phyloP scores from a whole-genome alignment of 2,797 vertebrate genomes.

The Chromobotia macracanthus region DNA sequence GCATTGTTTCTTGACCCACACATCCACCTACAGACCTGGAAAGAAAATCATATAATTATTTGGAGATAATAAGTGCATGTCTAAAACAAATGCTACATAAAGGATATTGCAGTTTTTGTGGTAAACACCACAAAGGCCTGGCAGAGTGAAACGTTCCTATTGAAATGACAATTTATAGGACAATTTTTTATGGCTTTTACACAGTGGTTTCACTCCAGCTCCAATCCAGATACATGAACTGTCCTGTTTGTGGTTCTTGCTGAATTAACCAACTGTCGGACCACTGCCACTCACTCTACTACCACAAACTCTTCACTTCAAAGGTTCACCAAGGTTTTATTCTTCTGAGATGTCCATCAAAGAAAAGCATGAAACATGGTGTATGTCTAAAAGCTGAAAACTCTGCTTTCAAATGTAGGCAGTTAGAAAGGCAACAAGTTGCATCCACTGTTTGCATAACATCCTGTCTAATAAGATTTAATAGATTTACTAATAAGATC shows the following conservation, averaged over 20 bases:
- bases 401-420: neutral
- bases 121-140: neutral
- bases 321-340: slow-evolving; percentile 9
- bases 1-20: slow-evolving; percentile 52
- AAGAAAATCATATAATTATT: slow-evolving; percentile 50
- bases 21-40: slow-evolving; percentile 66
- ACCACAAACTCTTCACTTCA: slow-evolving; percentile 27
- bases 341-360: slow-evolving; percentile 29
- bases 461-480: neutral
- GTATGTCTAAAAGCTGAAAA: slow-evolving; percentile 42
- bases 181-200: slow-evolving; percentile 7
- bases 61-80: slow-evolving; percentile 48
- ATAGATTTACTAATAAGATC: neutral
- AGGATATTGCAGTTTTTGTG: neutral
- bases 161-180: no score
- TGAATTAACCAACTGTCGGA: slow-evolving; percentile 38
- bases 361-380: slow-evolving; percentile 2
- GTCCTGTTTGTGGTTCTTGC: slow-evolving; percentile 38
- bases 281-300: neutral
- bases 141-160: neutral
- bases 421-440: neutral
- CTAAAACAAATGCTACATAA: neutral
- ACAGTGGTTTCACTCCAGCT: neutral
- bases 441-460: neutral
- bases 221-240: slow-evolving; percentile 4